phyloP scores from a whole-genome alignment of 2,797 vertebrate genomes.

The Mormyrops attenuatus region DNA sequence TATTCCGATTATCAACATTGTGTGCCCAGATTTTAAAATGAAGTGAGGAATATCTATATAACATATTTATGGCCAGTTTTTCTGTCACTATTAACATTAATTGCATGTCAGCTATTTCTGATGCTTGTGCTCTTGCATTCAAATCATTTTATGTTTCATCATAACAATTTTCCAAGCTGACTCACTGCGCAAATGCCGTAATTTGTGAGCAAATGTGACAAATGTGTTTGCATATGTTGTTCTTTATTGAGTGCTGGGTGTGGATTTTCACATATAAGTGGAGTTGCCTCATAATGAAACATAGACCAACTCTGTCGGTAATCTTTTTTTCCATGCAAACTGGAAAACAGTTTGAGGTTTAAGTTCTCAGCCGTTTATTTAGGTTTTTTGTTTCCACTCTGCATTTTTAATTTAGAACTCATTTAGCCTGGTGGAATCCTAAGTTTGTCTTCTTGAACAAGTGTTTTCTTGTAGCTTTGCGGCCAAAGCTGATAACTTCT shows the following conservation, averaged over 20 bases:
- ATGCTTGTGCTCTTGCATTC: neutral
- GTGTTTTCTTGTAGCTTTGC: neutral
- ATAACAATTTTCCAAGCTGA: slow-evolving; percentile 53
- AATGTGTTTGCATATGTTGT: slow-evolving; percentile 16
- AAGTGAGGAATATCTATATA: neutral
- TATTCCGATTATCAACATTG: neutral
- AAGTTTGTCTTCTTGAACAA: neutral
- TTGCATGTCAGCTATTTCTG: neutral
- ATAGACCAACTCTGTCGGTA: neutral
- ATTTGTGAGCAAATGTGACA: slow-evolving; percentile 28
- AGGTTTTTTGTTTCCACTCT: neutral
- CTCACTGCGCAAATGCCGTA: slow-evolving; percentile 33
- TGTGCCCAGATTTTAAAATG: neutral
- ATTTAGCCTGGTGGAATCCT: neutral
- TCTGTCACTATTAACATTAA: neutral
- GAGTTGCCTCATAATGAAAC: neutral
- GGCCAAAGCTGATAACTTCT: neutral
- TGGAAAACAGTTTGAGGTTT: neutral
- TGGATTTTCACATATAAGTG: neutral
- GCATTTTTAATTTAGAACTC: slow-evolving; percentile 1
- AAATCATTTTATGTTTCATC: slow-evolving; percentile 24
- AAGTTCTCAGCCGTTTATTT: neutral
- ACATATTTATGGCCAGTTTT: neutral
- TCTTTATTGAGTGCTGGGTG: neutral
- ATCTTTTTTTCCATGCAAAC: neutral